Evolutionary conservation across 2,797 vertebrate genomes (phyloP), one percentile per base, ranked within the genome.

Genomic region (Erethizon dorsatum): DNA sequence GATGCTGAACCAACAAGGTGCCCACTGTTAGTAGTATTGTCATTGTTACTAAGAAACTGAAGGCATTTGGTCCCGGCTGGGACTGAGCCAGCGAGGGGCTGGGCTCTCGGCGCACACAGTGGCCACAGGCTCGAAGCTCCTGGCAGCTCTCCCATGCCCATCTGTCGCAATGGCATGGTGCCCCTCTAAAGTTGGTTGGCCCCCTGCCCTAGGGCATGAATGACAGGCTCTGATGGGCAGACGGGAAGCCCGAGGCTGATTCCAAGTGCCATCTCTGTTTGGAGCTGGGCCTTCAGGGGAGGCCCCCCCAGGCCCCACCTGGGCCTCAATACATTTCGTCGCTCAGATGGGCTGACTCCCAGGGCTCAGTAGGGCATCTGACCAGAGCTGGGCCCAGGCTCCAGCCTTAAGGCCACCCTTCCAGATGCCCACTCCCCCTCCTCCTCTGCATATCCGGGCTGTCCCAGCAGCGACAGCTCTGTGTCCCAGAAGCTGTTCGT

Each of bases 91-190:
- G 97, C 56, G 78, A 98, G 98, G 98, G 98, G 98, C 0, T 94
- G 96, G 97, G 98, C 98, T 98, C 97, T 88, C 91, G 71, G 88
- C 97, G 97, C 98, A 98, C 98, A 98, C 98, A 98, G 98, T 93
- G 98, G 98, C 98, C 97, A 96, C 98, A 95, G 97, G 98, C 98
- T 98, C 95, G 97, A 97, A 98, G 98, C 97, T 94, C 97, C 98
- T 99, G 98, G 98, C 98, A 85, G 98, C 97, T 92, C 97, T 97
- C 96, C 91, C 92, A 93, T 96, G 97, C 98, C 99, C 99, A 99
- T 99, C 99, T 99, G 99, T 98, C 98, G 61, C 45, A 83, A 98
- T 99, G 99, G 99, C 99, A 98, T 83, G 84, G 97, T 98, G 98
- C 98, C 98, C 97, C 88, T 59, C 97, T 90, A 97, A 99, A 98